Evolutionary conservation across 2,113 vertebrate species (phyloP).

Genomic region (Hipposideros armiger): DNA sequence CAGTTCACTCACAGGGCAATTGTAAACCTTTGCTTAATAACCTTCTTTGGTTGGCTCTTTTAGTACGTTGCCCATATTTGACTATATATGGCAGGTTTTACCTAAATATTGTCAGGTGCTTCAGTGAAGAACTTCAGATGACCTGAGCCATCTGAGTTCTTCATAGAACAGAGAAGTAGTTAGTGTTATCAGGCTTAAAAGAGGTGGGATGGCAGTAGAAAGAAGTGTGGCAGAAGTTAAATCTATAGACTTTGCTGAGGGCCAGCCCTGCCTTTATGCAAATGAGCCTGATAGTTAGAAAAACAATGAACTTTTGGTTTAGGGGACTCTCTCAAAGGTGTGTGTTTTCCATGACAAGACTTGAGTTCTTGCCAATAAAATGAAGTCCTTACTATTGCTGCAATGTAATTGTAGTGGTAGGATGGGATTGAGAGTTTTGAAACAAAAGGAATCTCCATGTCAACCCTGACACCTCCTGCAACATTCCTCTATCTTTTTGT

Average conservation of each 20-base stretch:
- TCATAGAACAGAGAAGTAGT: background rate
- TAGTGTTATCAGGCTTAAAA: background rate
- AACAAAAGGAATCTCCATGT: background rate
- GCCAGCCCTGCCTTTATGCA: background rate
- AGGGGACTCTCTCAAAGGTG: background rate
- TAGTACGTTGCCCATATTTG: background rate
- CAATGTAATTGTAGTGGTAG: background rate
- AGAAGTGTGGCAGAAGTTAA: background rate
- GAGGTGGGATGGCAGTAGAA: background rate
- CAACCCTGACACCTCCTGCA: background rate
- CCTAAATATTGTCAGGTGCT: background rate
- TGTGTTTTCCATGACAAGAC: background rate
- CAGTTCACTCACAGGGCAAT: slow-evolving; percentile 11
- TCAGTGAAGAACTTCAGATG: background rate
- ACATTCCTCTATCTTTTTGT: background rate
- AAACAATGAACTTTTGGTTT: background rate
- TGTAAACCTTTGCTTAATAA: slow-evolving; percentile 20
- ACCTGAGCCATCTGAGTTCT: background rate
- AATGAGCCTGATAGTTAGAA: background rate
- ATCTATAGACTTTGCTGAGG: background rate
- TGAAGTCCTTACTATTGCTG: background rate
- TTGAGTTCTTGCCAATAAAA: background rate
- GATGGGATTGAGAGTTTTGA: background rate
- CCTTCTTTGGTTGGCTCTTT: background rate
- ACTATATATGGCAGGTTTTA: background rate